Percentiles rank a stretch among this genome's conserved stretches.
Conservation (phyloP, 2,797 vertebrate genomes). For the Zalophus californianus region DNA sequence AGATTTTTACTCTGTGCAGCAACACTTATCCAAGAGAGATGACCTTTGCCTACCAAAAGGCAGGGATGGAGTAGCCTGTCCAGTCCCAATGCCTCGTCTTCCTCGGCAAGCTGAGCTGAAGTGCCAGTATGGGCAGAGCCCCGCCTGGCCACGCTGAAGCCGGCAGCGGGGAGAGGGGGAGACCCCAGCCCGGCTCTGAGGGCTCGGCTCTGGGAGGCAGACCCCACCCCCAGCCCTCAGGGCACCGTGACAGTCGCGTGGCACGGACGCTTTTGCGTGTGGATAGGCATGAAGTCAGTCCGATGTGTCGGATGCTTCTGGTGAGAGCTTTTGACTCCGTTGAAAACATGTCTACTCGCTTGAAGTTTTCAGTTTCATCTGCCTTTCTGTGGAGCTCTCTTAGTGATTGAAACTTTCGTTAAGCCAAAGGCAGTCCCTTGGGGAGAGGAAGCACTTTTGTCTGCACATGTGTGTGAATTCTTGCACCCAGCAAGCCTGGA, state of each 20-base stretch:
- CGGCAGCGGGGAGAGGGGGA: neutral
- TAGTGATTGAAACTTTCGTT: neutral
- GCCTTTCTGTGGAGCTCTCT: slow-evolving; percentile 14
- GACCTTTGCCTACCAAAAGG: neutral
- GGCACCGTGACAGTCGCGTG: neutral
- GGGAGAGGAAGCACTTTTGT: slow-evolving; percentile 4
- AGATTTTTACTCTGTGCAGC: neutral
- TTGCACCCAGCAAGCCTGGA: neutral
- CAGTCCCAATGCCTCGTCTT: neutral
- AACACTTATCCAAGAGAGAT: neutral
- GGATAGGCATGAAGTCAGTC: neutral
- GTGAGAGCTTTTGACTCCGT: neutral
- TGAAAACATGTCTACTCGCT: slow-evolving; percentile 1
- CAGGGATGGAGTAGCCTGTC: neutral
- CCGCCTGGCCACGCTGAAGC: neutral
- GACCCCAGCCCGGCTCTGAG: neutral
- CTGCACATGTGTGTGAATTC: neutral
- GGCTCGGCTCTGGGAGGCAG: neutral
- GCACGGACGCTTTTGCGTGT: neutral
- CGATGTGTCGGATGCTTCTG: neutral
- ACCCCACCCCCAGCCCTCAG: neutral
- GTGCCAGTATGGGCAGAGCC: neutral
- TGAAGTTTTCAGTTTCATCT: neutral
- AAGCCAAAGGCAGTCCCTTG: neutral
- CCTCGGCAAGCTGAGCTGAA: neutral